Percentiles rank a stretch among this genome's conserved stretches.
Conservation (phyloP, 2,113 vertebrate genomes). For the Proteles cristata region DNA sequence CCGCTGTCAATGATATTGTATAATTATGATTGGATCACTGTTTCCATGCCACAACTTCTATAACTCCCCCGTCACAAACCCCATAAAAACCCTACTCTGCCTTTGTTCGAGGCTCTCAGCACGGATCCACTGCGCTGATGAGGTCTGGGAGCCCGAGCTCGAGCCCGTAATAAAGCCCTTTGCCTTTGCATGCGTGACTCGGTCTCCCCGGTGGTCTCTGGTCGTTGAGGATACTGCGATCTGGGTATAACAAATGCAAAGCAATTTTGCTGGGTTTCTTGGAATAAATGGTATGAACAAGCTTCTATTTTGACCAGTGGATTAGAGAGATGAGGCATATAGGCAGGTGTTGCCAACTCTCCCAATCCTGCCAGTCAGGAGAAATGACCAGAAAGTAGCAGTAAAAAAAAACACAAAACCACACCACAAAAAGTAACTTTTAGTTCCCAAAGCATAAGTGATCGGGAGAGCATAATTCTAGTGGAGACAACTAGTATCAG, state of each 20-base stretch:
- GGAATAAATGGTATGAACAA: not conserved
- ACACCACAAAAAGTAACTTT: not conserved
- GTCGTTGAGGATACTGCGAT: too few species aligned
- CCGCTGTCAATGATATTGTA: too few species aligned
- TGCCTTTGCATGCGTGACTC: too few species aligned
- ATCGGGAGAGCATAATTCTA: not conserved
- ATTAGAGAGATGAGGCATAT: not conserved
- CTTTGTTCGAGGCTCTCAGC: too few species aligned
- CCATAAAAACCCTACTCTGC: too few species aligned
- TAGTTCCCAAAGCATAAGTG: not conserved
- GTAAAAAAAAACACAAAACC: not conserved
- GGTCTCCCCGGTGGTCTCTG: too few species aligned
- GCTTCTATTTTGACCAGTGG: not conserved
- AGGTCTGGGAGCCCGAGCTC: too few species aligned
- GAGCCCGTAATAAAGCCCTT: too few species aligned
- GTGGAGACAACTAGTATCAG: not conserved
- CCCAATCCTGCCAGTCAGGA: not conserved
- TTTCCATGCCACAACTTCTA: too few species aligned
- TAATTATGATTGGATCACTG: too few species aligned
- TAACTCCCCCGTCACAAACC: too few species aligned
- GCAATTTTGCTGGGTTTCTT: not conserved
- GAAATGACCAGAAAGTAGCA: not conserved
- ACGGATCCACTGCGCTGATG: too few species aligned
- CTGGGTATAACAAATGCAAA: not conserved
- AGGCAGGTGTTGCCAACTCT: not conserved